These are phyloP conservation scores for Anabacerthia variegaticeps DNA, from an alignment of 2,797 vertebrate species.

Conservation along the genomic window DNA sequence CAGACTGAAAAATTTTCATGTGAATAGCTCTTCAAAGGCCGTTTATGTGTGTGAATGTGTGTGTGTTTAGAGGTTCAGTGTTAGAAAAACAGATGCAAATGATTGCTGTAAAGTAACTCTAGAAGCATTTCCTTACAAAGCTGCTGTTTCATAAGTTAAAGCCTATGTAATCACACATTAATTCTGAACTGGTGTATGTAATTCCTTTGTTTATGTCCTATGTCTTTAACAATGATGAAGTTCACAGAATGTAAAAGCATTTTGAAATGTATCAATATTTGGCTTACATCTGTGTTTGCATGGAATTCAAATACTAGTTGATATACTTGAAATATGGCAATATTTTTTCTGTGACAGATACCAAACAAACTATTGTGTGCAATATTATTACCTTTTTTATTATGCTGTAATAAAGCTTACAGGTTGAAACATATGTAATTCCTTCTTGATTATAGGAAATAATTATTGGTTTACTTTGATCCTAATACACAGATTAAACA, in stretches of 20 bases:
- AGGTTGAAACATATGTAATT: neutral
- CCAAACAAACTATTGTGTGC: neutral
- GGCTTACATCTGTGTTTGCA: neutral
- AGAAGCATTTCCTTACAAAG: neutral
- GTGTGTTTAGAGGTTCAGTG: neutral
- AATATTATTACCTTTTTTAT: neutral
- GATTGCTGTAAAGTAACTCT: neutral
- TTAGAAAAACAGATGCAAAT: neutral
- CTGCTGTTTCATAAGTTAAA: slow-evolving; percentile 22
- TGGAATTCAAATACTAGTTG: neutral
- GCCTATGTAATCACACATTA: neutral
- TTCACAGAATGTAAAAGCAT: neutral
- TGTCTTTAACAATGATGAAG: neutral
- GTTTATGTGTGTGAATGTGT: neutral
- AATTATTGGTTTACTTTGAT: neutral
- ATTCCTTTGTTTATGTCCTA: neutral
- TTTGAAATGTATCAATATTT: neutral
- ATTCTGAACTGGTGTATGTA: neutral
- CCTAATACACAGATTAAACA: neutral
- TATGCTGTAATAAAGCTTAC: neutral
- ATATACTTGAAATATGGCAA: neutral
- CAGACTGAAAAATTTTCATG: neutral
- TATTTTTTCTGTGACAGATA: neutral
- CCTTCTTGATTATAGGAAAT: neutral
- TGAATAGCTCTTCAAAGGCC: neutral